Conservation (phyloP, 1,140 invertebrate species). For the Drosophila pandora region DNA sequence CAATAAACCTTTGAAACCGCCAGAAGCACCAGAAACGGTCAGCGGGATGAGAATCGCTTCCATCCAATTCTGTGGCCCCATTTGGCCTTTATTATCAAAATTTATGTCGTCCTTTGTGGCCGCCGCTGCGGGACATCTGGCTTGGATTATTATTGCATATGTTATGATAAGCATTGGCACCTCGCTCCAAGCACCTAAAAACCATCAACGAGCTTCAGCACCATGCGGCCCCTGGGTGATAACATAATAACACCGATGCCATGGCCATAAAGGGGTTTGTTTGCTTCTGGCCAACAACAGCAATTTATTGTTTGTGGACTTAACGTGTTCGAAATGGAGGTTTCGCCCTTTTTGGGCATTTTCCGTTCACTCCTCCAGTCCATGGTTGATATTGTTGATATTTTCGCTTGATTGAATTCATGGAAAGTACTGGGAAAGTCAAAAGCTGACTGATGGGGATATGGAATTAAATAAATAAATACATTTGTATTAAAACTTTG, state of each 20-base stretch:
- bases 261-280: conserved; percentile 66
- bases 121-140: conserved; percentile 20
- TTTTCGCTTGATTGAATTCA: not conserved
- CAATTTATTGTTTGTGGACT: conserved; percentile 51
- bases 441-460: not conserved
- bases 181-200: conserved; percentile 23
- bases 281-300: conserved; percentile 43
- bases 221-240: conserved; percentile 37
- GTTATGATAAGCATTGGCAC: conserved; percentile 61
- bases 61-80: conserved; percentile 41
- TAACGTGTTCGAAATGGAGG: not conserved
- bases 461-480: not conserved
- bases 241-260: conserved; percentile 62
- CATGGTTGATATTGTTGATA: not conserved
- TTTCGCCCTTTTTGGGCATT: not conserved
- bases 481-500: not conserved
- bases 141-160: conserved; percentile 71
- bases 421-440: not conserved
- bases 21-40: not conserved
- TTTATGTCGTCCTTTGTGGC: conserved; percentile 46
- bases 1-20: conserved; percentile 16
- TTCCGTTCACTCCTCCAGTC: not conserved
- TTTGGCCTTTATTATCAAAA: conserved; percentile 63
- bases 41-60: not conserved
- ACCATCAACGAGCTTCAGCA: not conserved